phyloP scores from a whole-genome alignment of 1,140 invertebrate species.

The Zaprionus inermis region DNA sequence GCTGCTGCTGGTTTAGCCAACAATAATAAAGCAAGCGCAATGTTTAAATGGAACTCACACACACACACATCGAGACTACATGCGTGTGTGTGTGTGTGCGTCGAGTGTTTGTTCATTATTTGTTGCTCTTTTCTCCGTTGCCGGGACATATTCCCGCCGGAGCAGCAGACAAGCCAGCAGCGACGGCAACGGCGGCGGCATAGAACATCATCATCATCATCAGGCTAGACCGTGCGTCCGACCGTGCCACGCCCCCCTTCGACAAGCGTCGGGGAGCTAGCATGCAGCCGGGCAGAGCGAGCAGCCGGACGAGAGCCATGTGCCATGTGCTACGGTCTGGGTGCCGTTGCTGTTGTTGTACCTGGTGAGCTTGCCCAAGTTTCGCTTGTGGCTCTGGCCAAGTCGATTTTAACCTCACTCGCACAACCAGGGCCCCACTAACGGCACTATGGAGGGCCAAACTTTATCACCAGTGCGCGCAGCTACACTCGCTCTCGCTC shows the following conservation, averaged over 20 bases:
- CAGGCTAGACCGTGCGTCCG: slow-evolving; percentile 40
- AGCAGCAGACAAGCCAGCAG: slow-evolving; percentile 67
- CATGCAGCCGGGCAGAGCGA: slow-evolving; percentile 4
- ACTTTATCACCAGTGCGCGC: slow-evolving; percentile 76
- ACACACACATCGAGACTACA: slow-evolving; percentile 20
- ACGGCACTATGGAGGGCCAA: slow-evolving; percentile 77
- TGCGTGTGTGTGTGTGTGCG: slow-evolving; percentile 24
- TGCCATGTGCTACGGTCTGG: slow-evolving; percentile 61
- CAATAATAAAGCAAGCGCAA: slow-evolving; percentile 78
- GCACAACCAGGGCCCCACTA: slow-evolving; percentile 59
- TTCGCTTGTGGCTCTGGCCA: slow-evolving; percentile 47
- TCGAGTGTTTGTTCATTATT: slow-evolving; percentile 72
- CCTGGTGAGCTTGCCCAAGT: slow-evolving; percentile 70
- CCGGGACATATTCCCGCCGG: slow-evolving; percentile 63
- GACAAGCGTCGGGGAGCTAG: slow-evolving; percentile 24
- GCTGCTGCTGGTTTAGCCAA: slow-evolving; percentile 54
- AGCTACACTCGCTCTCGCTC: slow-evolving; percentile 27
- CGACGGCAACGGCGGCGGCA: slow-evolving; percentile 56
- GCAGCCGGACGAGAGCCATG: slow-evolving; percentile 35
- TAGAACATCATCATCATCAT: slow-evolving; percentile 82
- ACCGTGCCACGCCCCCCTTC: slow-evolving; percentile 15
- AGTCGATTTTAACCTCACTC: slow-evolving; percentile 69
- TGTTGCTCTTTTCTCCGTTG: slow-evolving; percentile 77
- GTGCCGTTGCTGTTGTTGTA: slow-evolving; percentile 61
- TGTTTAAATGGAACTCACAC: slow-evolving; percentile 75